Base-by-base conservation (phyloP, 2,888 invertebrate genomes). In the Peribatodes rhomboidaria region DNA sequence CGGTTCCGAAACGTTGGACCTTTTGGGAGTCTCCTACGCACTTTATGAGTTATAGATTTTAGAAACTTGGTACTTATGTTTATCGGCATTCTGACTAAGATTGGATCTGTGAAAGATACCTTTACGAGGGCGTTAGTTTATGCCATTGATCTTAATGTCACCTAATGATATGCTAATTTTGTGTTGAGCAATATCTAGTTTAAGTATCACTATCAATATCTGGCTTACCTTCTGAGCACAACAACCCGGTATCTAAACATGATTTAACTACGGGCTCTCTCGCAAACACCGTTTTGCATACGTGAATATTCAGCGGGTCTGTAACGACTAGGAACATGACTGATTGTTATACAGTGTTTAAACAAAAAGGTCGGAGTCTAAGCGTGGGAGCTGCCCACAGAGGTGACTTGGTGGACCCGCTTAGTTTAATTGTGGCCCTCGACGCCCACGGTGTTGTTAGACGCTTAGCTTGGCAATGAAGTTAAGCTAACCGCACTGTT, bases 311-410 rank as follows among this genome's bases (percentile, higher is more conserved):
- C 86, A 87, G 83, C 75, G 79, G 81, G 78, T 74, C 65, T 78
- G 79, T 77, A 80, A 82, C 78, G 77, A 81, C 80, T 83, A 78
- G 74, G 78, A 81, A 78, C 80, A 76, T 83, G 81, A 80, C 75
- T 73, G 76, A 83, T 84, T 85, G 79, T 81, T 82, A 76, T 80
- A 80, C 78, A 76, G 77, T 74, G 74, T 71, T 78, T 75, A 77
- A 80, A 86, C 83, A 84, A 84, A 86, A 87, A 88, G 87, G 84
- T 88, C 80, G 81, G 69, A 80, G 77, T 79, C 73, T 74, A 79
- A 78, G 86, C 87, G 89, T 89, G 86, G 88, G 89, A 85, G 86
- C 78, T 75, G 74, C 88, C 85, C 82, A 88, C 86, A 75, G 80
- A 84, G 81, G 84, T 85, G 81, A 84, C 84, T 85, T 77, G 80